Evolutionary conservation across 64 coral and sea anemone genomes (phyloP).

Genomic region (Montipora efflorescens): DNA sequence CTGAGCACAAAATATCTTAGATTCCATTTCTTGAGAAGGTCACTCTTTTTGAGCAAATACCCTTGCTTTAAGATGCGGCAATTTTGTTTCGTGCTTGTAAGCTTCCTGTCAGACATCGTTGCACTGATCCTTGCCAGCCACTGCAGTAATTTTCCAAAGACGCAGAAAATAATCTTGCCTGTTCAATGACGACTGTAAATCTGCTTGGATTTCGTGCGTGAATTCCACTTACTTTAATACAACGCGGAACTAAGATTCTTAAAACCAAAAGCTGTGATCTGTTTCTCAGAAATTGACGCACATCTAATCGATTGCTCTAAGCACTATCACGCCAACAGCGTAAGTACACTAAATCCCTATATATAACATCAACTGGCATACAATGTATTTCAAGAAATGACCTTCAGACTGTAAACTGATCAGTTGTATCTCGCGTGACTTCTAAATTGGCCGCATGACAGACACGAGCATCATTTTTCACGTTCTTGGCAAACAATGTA

Average conservation of each 20-base stretch:
- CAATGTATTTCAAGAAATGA: not conserved
- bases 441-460: not conserved
- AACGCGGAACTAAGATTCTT: not conserved
- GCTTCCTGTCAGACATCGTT: not conserved
- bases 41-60: conserved; percentile 90
- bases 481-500: too few species aligned
- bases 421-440: not conserved
- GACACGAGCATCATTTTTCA: not conserved
- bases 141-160: not conserved
- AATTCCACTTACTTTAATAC: not conserved
- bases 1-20: conserved; percentile 87
- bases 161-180: not conserved
- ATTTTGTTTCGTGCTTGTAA: conserved; percentile 17
- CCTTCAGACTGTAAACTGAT: conserved; percentile 13
- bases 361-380: not conserved
- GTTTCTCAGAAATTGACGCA: not conserved
- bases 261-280: not conserved
- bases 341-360: not conserved
- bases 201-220: not conserved
- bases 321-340: not conserved
- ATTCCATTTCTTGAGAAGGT: conserved; percentile 90
- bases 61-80: conserved; percentile 60
- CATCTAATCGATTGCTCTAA: not conserved
- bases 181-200: not conserved
- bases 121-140: not conserved